Base-by-base conservation (phyloP, 2,888 invertebrate species). In the Ceriagrion tenellum region DNA sequence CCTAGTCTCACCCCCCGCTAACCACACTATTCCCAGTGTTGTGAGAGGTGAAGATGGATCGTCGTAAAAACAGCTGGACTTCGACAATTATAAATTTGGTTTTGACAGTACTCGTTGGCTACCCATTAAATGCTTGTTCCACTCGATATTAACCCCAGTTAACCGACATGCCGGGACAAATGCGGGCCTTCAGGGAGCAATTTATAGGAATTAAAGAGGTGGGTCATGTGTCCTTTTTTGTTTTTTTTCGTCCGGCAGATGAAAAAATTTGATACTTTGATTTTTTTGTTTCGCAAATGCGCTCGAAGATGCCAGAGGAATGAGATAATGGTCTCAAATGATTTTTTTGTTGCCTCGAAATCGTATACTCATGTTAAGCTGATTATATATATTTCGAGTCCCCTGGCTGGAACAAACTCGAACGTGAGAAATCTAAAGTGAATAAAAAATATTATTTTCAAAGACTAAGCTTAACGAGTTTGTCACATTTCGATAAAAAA, bases 11-110 rank as follows among this genome's bases (percentile, higher is more conserved):
- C 47, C 47, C 47, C 47, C 23, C n/a, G 69, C 69, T 69, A 26
- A 69, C 69, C 69, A 26, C 30, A 23, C 35, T 10, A 35, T 81
- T 16, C 81, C 81, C 81, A 18, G 81, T 35, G 81, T 35, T 81
- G 30, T 35, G 81, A 81, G 35, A 81, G 35, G 81, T 35, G 81
- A 35, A 81, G 81, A 81, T 81, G 35, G 35, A 81, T 81, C 81
- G 81, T 16, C 81, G 35, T 81, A 81, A 8, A 81, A 81, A 81
- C 81, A 81, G 81, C 81, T 81, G 81, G 81, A 81, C 81, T 35
- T 35, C 81, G 81, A 81, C 30, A 81, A 81, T 81, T 81, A 81
- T 81, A 81, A 81, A 81, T 81, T 81, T 81, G 35, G 81, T 81
- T 81, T 81, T 81, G 81, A 81, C 81, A 81, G 81, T 35, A 81